Evolutionary conservation across 2,113 vertebrate species (phyloP), one percentile per base, ranked within the genome.

Genomic region (Pachyramphus minor): DNA sequence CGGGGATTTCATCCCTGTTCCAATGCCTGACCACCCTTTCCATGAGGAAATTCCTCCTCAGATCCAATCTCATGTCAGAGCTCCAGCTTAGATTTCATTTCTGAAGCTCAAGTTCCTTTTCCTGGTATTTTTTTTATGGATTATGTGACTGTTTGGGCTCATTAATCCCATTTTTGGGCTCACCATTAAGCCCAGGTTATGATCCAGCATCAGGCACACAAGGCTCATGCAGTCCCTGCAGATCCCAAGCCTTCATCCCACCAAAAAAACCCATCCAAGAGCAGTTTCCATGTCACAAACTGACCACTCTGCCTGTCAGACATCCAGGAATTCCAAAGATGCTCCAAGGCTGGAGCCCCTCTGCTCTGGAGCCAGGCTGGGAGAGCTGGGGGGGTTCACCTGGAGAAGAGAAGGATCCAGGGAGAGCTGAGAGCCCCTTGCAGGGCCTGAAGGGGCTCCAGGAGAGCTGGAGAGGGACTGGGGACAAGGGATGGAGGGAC

Each of bases 61-160:
- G 13, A 45, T 9, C 42, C 64, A n/a, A 9, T 2, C 7, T n/a
- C 8, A 4, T 9, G 14, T 33, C 42, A 9, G 0, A 73, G 20
- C 42, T 41, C 60, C n/a, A 73, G 20, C 39, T 56, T 6, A 14
- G 15, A 19, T 10, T 68, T 74, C 8, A 5, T 13, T 28, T 42
- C 42, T 11, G 27, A 63, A 14, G 6, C 37, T 28, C 0, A 0
- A 2, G 1, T 12, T 50, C 80, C 47, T 84, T 73, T 24, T 31
- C 12, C 56, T 81, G 30, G 10, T 13, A 5, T 19, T 47, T 21
- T 41, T 28, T 49, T 18, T 27, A 22, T 50, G 27, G 33, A 27
- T 39, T 31, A 1, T 13, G 27, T 33, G 27, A 33, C 58, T 42
- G 31, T 23, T 25, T 52, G 30, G 53, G 53, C 30, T 55, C 53